Conservation (phyloP, 2,113 vertebrate species). For the Uria aalge region DNA sequence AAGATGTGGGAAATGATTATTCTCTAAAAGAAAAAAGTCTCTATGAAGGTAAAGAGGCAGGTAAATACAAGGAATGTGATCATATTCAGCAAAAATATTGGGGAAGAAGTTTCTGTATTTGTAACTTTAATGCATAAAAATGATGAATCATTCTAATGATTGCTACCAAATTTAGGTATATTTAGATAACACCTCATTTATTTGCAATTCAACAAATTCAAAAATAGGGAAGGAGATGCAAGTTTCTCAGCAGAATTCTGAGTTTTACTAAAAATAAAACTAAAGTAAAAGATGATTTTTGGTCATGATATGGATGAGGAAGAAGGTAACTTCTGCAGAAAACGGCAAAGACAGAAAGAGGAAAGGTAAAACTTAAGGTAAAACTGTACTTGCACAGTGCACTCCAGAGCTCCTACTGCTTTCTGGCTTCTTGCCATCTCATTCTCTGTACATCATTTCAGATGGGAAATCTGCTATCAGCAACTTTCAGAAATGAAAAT, state of each 20-base stretch:
- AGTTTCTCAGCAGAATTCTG: not conserved
- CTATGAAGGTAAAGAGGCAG: not conserved
- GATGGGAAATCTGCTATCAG: conserved; percentile 37
- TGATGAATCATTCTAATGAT: not conserved
- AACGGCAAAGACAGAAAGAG: not conserved
- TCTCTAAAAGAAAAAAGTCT: not conserved
- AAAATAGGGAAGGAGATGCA: not conserved
- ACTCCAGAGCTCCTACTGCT: not conserved
- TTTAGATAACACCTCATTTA: not conserved
- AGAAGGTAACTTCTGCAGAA: not conserved
- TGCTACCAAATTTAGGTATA: not conserved
- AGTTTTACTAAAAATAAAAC: not conserved
- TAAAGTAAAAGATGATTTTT: not conserved
- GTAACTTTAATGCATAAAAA: not conserved
- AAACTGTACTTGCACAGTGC: not conserved
- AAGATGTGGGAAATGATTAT: not conserved
- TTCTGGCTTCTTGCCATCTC: not conserved
- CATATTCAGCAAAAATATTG: not conserved
- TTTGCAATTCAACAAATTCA: not conserved
- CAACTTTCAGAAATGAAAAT: conserved; percentile 51
- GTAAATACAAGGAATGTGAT: not conserved
- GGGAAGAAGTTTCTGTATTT: not conserved
- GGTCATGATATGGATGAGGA: not conserved
- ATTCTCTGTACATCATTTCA: conserved; percentile 20
- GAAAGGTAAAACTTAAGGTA: not conserved